Evolutionary conservation across 2,797 vertebrate species (phyloP).

Genomic region (Sylvia borin): DNA sequence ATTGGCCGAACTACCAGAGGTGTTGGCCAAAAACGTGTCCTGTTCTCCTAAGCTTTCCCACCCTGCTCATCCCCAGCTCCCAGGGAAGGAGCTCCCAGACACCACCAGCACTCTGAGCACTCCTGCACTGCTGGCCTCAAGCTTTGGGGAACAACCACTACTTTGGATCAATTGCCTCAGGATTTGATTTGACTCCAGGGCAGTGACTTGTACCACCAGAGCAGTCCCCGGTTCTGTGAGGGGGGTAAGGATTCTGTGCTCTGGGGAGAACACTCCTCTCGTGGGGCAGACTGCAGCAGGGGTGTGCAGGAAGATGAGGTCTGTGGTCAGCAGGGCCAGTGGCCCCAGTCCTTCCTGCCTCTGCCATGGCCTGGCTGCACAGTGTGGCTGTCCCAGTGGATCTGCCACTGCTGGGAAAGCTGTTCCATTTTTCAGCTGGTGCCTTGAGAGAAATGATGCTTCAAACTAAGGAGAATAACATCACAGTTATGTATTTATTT

Average conservation of each 20-base stretch:
- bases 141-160: not conserved
- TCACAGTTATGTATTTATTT: constrained; percentile 43
- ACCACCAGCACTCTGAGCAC: not conserved
- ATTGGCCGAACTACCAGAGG: not conserved
- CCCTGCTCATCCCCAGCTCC: not conserved
- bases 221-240: not conserved
- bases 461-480: constrained; percentile 21
- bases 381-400: rapidly evolving
- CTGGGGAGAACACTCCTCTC: not conserved
- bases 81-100: not conserved
- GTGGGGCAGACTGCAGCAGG: not conserved
- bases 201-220: not conserved
- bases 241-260: not conserved
- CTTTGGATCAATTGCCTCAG: not conserved
- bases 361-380: not conserved
- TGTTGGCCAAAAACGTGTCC: not conserved
- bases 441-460: constrained; percentile 29
- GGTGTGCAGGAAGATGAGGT: not conserved
- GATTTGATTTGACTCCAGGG: not conserved
- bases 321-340: not conserved
- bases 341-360: not conserved
- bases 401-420: not conserved
- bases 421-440: not conserved
- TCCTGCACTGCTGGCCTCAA: not conserved
- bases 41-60: not conserved